A percentile compares a stretch with the other conserved stretches of the same genome.
Evolutionary conservation across 2,888 invertebrate species (phyloP).

Genomic region (Pristionchus entomophagus): DNA sequence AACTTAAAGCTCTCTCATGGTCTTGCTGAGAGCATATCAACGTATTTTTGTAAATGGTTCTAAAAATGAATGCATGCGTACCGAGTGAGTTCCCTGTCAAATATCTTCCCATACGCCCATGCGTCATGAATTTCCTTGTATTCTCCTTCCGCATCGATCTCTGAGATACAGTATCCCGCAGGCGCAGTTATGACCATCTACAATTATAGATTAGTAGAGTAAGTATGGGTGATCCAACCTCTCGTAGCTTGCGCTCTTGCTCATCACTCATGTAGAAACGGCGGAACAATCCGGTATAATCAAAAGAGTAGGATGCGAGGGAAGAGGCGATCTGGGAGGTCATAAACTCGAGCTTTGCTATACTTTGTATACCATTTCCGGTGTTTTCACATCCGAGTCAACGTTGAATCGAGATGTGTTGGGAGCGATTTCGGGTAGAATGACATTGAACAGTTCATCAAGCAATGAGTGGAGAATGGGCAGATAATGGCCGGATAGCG

Average conservation of each 20-base stretch:
- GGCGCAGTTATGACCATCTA: not conserved
- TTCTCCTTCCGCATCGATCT: not conserved
- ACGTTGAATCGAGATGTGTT: not conserved
- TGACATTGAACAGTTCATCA: not conserved
- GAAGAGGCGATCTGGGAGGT: not conserved
- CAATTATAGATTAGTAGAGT: not conserved
- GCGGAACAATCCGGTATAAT: not conserved
- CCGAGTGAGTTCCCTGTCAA: not conserved
- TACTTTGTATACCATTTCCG: not conserved
- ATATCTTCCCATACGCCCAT: not conserved
- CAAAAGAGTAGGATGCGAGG: not conserved
- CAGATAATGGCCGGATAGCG: not conserved
- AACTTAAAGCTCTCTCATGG: not conserved
- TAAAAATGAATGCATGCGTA: no score
- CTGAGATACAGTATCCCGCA: not conserved
- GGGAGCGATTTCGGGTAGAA: not conserved
- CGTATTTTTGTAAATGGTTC: not conserved
- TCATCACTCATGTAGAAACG: constrained; percentile 17
- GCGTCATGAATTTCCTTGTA: not conserved
- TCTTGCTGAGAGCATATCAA: not conserved
- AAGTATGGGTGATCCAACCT: not conserved
- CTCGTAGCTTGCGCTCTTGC: not conserved
- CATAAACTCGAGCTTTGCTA: not conserved
- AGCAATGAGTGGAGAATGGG: not conserved
- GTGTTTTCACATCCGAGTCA: not conserved